Base-by-base conservation (phyloP, 2,888 invertebrate genomes). In the Lasioglossum morio region DNA sequence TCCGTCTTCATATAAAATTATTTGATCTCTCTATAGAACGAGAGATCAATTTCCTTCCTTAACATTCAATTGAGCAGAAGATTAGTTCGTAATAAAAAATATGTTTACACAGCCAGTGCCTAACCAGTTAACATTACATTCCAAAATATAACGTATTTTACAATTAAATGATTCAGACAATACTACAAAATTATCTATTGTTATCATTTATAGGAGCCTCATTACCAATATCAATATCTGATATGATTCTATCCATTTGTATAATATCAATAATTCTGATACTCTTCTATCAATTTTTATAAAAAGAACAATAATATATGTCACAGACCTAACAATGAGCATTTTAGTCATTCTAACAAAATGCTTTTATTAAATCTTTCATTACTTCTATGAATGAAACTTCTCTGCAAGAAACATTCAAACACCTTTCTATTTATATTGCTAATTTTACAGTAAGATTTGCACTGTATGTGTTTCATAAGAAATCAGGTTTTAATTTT, bases 61-160 rank as follows among this genome's bases (percentile, higher is more conserved):
- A 81, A 66, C 72, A 75, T 70, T 82, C 76, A 72, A 78, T 87
- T 87, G 87, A 87, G 87, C 87, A 86, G 80, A 30, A 77, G 30
- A 77, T 66, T 57, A 53, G 79, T 74, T 85, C 43, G 73, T 76
- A 81, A 78, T 82, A 76, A 82, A 85, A 75, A 78, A 78, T 85
- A 69, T 77, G 80, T 84, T 81, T 79, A 80, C 86, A 87, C 86
- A 87, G 86, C 86, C 86, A 86, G 75, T 82, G 79, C 60, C 76
- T 79, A 57, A 78, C 57, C 60, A 80, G 72, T 84, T 37, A 78
- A 76, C 63, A 77, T 85, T 86, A 82, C 23, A 27, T 87, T 86
- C 5, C 79, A 77, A 77, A 57, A 30, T 81, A 48, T 76, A 85
- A 86, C 66, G 34, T 80, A 79, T n/a, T 77, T 81, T 46, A 75